These are phyloP conservation scores for Listronotus oregonensis DNA, from an alignment of 1,140 invertebrate species.

Conservation along the genomic window DNA sequence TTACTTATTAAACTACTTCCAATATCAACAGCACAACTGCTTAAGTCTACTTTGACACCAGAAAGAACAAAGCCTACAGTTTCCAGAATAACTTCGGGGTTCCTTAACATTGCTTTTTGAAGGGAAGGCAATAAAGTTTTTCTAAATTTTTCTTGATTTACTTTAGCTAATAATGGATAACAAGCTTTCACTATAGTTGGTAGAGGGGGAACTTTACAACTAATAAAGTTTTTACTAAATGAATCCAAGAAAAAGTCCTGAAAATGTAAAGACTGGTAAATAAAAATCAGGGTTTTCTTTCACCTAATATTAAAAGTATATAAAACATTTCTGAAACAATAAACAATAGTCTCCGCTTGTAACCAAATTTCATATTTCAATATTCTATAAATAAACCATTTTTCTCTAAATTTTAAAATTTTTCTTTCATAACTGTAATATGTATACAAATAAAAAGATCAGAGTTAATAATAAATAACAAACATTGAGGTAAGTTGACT, in stretches of 20 bases:
- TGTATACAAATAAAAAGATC: too few species aligned
- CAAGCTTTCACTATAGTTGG: conserved; percentile 69
- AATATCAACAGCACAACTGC: conserved; percentile 77
- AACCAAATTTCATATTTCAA: too few species aligned
- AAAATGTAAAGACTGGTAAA: conserved; percentile 33
- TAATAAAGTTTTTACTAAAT: conserved; percentile 82
- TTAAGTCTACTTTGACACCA: conserved; percentile 77
- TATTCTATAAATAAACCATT: too few species aligned
- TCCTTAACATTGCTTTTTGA: conserved; percentile 92
- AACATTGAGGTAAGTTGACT: too few species aligned
- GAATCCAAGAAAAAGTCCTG: conserved; percentile 70
- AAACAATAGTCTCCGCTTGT: too few species aligned
- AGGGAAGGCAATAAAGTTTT: conserved; percentile 77
- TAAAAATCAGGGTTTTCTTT: too few species aligned
- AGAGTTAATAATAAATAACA: too few species aligned
- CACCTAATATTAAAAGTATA: too few species aligned
- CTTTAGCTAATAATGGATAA: conserved; percentile 65
- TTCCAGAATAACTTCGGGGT: conserved; percentile 88
- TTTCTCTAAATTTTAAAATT: too few species aligned
- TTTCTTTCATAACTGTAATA: too few species aligned
- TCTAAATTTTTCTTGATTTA: conserved; percentile 78
- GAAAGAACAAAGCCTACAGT: conserved; percentile 76
- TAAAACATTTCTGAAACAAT: too few species aligned
- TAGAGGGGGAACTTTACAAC: conserved; percentile 77
- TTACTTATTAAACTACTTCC: conserved; percentile 80